Percentiles rank a stretch among this genome's conserved stretches.
phyloP scores from a whole-genome alignment of 2,113 vertebrate species.

The Sinocyclocheilus anshuiensis region DNA sequence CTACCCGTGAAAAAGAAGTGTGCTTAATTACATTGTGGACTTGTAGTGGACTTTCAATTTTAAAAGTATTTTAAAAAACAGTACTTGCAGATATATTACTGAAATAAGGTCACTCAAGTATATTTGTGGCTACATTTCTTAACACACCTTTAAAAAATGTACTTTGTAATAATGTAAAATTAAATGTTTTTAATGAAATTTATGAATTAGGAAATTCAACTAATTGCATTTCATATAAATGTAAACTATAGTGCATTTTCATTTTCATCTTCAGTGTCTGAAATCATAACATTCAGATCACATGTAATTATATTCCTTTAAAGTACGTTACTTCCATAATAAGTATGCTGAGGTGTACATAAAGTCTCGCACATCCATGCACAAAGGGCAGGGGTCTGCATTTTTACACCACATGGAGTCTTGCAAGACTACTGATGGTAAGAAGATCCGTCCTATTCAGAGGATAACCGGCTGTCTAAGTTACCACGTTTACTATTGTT shows the following conservation, averaged over 20 bases:
- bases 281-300: background rate
- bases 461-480: slow-evolving; percentile 34
- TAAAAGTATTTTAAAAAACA: background rate
- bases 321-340: background rate
- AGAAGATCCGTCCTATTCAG: slow-evolving; percentile 19
- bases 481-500: background rate
- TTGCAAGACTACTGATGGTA: slow-evolving; percentile 29
- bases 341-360: background rate
- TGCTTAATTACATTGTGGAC: background rate
- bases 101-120: background rate
- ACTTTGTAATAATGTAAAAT: background rate
- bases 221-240: too few species aligned
- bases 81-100: background rate
- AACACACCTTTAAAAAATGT: background rate
- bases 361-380: slow-evolving; percentile 44
- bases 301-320: background rate
- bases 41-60: background rate
- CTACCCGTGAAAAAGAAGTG: background rate
- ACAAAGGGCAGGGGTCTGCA: slow-evolving; percentile 41
- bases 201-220: too few species aligned
- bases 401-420: slow-evolving; percentile 43
- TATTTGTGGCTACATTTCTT: background rate
- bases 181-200: background rate
- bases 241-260: too few species aligned
- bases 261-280: background rate